Evolutionary conservation across 2,888 invertebrate species (phyloP).

Genomic region (Melipona beecheii): DNA sequence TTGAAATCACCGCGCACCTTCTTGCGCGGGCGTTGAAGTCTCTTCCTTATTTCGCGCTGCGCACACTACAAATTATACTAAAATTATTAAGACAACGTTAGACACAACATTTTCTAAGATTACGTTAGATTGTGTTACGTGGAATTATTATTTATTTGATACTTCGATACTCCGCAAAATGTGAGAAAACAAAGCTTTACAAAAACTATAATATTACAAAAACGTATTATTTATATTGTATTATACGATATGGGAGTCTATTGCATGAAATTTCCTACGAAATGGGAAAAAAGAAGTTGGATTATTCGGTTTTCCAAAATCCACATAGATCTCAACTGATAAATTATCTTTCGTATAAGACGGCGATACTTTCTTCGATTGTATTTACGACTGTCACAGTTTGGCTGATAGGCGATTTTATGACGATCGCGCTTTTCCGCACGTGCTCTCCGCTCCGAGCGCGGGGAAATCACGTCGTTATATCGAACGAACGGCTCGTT

Average conservation of each 20-base stretch:
- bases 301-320: not conserved
- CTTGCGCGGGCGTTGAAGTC: slow-evolving; percentile 26
- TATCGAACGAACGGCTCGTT: slow-evolving; percentile 43
- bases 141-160: not conserved
- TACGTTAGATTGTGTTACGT: no score
- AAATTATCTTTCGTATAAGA: slow-evolving; percentile 26
- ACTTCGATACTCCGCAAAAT: not conserved
- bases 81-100: no score
- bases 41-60: not conserved
- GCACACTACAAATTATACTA: no score
- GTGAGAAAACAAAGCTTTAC: not conserved
- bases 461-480: slow-evolving; percentile 43
- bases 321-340: slow-evolving; percentile 3
- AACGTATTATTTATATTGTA: no score
- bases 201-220: no score
- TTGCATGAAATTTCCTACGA: no score
- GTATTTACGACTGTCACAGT: slow-evolving; percentile 55
- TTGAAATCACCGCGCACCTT: slow-evolving; percentile 29
- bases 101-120: not conserved
- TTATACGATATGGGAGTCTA: no score
- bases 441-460: slow-evolving; percentile 11
- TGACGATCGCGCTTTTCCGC: slow-evolving; percentile 46
- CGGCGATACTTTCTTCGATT: slow-evolving; percentile 43
- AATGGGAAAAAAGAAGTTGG: no score
- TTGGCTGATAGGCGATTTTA: slow-evolving; percentile 49